These are phyloP conservation scores for Orthosia incerta DNA, from an alignment of 2,888 invertebrate species.

Conservation along the genomic window DNA sequence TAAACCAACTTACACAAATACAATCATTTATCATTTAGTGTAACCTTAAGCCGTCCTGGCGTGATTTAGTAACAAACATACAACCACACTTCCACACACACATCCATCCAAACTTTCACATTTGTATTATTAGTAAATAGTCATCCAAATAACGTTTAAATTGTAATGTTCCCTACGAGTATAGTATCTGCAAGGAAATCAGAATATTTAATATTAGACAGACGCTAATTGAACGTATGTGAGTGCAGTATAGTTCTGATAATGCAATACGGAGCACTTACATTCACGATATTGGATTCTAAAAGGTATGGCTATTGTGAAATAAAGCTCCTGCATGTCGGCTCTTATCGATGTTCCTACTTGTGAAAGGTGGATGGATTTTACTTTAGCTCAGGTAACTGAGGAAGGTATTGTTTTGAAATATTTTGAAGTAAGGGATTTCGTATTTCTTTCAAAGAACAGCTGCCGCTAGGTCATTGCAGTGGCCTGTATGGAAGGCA, in stretches of 20 bases:
- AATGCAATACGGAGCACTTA: conserved; percentile 53
- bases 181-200: conserved; percentile 23
- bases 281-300: conserved; percentile 28
- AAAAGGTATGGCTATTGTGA: conserved; percentile 21
- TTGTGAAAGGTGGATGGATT: neutral
- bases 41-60: no score
- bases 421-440: neutral
- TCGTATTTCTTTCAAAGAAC: neutral
- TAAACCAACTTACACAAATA: no score
- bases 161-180: neutral
- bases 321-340: conserved; percentile 2
- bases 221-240: conserved; percentile 24
- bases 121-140: no score
- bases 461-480: no score
- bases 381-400: neutral
- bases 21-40: no score
- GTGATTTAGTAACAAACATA: no score
- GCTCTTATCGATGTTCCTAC: neutral
- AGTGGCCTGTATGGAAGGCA: no score
- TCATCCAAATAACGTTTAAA: conserved; percentile 1
- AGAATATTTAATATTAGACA: conserved; percentile 50
- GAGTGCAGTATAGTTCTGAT: conserved; percentile 41
- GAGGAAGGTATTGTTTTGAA: neutral
- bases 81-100: no score
- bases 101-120: no score